Conservation (phyloP, 2,888 invertebrate species). For the Celastrina argiolus region DNA sequence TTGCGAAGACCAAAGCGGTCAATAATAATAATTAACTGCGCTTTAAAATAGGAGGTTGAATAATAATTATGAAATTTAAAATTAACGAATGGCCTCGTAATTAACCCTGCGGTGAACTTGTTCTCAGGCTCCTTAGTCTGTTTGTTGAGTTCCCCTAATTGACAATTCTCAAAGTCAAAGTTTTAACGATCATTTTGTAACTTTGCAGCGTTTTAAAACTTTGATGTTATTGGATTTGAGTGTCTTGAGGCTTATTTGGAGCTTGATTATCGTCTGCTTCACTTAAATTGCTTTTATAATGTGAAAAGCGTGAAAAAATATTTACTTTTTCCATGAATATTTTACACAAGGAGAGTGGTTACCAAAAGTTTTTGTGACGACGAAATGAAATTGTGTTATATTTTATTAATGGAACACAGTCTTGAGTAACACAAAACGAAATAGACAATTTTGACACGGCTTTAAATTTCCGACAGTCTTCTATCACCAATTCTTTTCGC, state of each 20-base stretch:
- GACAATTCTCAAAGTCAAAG: conserved; percentile 45
- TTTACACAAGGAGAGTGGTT: background rate
- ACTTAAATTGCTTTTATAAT: conserved; percentile 17
- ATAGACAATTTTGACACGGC: background rate
- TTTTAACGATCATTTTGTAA: conserved; percentile 47
- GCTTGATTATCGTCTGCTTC: conserved; percentile 12
- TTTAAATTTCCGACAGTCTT: too few relatives aligned
- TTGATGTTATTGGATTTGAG: conserved; percentile 44
- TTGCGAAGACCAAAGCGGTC: background rate
- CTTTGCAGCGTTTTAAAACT: conserved; percentile 40
- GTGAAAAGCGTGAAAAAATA: conserved; percentile 7
- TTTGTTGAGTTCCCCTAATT: conserved; percentile 41
- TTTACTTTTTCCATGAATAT: conserved; percentile 12
- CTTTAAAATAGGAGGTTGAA: background rate
- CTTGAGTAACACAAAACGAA: too few relatives aligned
- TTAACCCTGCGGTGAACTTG: conserved; percentile 16
- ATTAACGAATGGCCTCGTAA: conserved; percentile 10
- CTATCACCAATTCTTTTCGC: too few relatives aligned
- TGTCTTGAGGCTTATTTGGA: conserved; percentile 32
- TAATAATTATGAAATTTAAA: conserved; percentile 15
- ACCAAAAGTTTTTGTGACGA: background rate
- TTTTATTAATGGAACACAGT: background rate
- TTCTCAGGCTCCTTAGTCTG: conserved; percentile 33
- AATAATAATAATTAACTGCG: background rate
- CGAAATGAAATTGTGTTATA: background rate